phyloP scores from a whole-genome alignment of 2,113 vertebrate genomes.

The Chinchilla lanigera region DNA sequence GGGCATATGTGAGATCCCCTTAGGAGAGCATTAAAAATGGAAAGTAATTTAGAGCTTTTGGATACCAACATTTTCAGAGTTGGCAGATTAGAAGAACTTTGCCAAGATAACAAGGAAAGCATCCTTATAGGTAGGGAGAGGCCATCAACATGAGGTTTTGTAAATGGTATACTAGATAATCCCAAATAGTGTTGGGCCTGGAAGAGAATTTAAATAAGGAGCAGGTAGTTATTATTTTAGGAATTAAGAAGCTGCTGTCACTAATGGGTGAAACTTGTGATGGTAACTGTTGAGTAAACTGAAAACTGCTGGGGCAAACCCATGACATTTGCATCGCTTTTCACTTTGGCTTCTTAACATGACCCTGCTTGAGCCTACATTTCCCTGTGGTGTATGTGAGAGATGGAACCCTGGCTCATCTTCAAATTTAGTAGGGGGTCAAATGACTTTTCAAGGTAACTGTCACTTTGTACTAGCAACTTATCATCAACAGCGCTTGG shows the following conservation, averaged over 20 bases:
- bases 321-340: neutral
- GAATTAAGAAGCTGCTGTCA: neutral
- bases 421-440: neutral
- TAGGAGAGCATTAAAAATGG: neutral
- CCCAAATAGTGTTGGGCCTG: neutral
- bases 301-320: neutral
- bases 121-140: neutral
- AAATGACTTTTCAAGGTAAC: neutral
- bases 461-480: neutral
- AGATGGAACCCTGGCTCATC: neutral
- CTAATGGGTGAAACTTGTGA: neutral
- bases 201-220: neutral
- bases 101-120: neutral
- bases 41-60: neutral
- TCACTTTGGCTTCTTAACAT: neutral
- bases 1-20: neutral
- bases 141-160: neutral
- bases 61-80: neutral
- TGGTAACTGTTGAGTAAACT: neutral
- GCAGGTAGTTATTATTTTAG: neutral
- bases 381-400: neutral
- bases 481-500: neutral
- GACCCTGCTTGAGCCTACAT: neutral
- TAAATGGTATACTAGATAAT: neutral
- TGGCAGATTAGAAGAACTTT: neutral